phyloP scores from a whole-genome alignment of 30 jellyfish, hydroid and myxozoan species.

The Turritopsis rubra region DNA sequence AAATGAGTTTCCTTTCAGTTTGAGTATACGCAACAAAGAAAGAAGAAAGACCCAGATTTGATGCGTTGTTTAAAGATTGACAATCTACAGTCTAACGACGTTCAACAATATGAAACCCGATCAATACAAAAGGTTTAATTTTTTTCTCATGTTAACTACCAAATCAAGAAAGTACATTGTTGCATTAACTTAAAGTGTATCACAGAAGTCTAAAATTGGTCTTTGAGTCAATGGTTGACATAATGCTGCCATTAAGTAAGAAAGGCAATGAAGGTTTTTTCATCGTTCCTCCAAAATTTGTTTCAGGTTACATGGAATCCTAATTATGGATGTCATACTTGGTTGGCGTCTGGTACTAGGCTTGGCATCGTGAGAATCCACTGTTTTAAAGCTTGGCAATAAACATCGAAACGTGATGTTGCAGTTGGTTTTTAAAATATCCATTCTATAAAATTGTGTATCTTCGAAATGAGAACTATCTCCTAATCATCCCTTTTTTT shows the following conservation, averaged over 20 bases:
- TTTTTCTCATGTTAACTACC: not conserved
- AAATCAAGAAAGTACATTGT: no score
- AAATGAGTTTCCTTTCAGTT: slow-evolving; percentile 42
- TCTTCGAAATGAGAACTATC: no score
- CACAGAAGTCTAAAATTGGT: no score
- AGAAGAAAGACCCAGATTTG: slow-evolving; percentile 30
- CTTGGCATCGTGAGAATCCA: slow-evolving; percentile 69
- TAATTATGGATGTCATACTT: slow-evolving; percentile 48
- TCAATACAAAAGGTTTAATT: slow-evolving; percentile 37
- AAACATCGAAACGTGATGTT: no score
- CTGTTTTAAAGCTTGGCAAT: slow-evolving; percentile 45
- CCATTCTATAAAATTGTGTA: no score
- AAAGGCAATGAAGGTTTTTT: not conserved
- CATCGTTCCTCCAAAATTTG: not conserved
- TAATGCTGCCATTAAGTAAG: no score
- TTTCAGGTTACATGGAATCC: slow-evolving; percentile 65
- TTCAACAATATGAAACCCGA: slow-evolving; percentile 39
- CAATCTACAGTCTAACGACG: slow-evolving; percentile 10
- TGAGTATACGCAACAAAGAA: slow-evolving; percentile 31
- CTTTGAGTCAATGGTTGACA: no score
- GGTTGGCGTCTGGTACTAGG: slow-evolving; percentile 68
- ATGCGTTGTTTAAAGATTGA: slow-evolving; percentile 6
- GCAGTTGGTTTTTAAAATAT: no score
- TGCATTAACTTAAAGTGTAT: no score
- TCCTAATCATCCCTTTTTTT: no score